A percentile compares a stretch with the other conserved stretches of the same genome.
Evolutionary conservation across 2,113 vertebrate genomes (phyloP).

Genomic region (Mandrillus leucophaeus): DNA sequence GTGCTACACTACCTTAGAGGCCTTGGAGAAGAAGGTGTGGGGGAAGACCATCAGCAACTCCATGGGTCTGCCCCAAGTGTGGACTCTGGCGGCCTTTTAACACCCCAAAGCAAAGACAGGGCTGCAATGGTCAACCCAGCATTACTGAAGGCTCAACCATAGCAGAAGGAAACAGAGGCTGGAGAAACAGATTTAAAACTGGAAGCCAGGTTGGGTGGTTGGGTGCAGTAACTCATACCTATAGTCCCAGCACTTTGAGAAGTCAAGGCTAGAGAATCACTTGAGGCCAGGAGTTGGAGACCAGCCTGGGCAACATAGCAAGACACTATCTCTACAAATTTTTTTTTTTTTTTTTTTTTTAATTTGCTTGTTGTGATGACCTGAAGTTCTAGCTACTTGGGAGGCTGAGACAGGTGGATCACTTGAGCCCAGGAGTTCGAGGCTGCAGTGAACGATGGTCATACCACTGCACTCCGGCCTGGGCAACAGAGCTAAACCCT

Average conservation of each 20-base stretch:
- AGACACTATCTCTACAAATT: background rate
- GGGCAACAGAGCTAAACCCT: background rate
- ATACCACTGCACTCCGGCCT: background rate
- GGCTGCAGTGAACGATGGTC: background rate
- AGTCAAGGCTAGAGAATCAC: background rate
- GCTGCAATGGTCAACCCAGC: background rate
- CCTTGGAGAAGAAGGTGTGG: background rate
- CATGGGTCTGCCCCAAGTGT: background rate
- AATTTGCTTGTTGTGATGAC: background rate
- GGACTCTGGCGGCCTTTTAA: background rate
- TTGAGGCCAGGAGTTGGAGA: background rate
- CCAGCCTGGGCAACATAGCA: background rate
- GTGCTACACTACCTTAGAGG: no score
- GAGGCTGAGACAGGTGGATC: background rate
- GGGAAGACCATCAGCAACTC: background rate
- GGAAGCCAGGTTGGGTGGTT: background rate
- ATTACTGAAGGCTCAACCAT: background rate
- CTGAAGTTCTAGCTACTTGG: background rate
- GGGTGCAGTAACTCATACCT: background rate
- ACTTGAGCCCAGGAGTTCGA: background rate
- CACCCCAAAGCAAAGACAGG: background rate
- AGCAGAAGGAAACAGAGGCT: background rate
- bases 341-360: no score
- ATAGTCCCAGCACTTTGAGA: background rate
- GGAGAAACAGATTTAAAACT: background rate